These are phyloP conservation scores for Aphyosemion australe DNA, from an alignment of 2,113 vertebrate genomes.

Conservation along the genomic window DNA sequence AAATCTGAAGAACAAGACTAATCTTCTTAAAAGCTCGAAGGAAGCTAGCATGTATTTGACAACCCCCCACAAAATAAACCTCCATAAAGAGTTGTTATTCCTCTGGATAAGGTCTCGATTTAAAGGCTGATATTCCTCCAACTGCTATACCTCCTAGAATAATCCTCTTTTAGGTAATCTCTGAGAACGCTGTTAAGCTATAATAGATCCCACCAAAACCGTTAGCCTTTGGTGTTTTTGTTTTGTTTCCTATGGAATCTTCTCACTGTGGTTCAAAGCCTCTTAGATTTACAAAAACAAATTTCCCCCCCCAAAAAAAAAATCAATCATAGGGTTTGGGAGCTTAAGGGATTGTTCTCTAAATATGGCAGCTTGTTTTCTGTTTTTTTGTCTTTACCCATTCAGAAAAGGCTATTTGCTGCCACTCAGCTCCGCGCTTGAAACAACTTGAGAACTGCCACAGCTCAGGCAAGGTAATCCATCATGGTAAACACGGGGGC, in stretches of 20 bases:
- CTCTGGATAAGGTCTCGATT: constrained; percentile 5
- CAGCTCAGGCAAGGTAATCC: constrained; percentile 43
- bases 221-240: background rate
- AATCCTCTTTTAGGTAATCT: background rate
- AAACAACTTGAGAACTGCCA: constrained; percentile 46
- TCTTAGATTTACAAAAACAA: constrained; percentile 6
- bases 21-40: constrained; percentile 16
- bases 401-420: constrained; percentile 34
- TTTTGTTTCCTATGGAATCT: constrained; percentile 6
- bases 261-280: background rate
- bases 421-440: constrained; percentile 37
- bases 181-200: constrained; percentile 13
- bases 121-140: constrained; percentile 12
- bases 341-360: constrained; percentile 28
- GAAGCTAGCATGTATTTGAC: background rate
- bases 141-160: background rate
- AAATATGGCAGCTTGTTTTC: constrained; percentile 25
- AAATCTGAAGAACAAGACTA: constrained; percentile 27
- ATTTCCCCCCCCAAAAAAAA: background rate
- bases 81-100: constrained; percentile 1
- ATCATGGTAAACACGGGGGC: constrained; percentile 47
- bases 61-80: background rate
- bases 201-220: constrained; percentile 6
- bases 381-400: constrained; percentile 44
- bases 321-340: constrained; percentile 36